Evolutionary conservation across 2,113 vertebrate species (phyloP).

Genomic region (Saccopteryx bilineata): DNA sequence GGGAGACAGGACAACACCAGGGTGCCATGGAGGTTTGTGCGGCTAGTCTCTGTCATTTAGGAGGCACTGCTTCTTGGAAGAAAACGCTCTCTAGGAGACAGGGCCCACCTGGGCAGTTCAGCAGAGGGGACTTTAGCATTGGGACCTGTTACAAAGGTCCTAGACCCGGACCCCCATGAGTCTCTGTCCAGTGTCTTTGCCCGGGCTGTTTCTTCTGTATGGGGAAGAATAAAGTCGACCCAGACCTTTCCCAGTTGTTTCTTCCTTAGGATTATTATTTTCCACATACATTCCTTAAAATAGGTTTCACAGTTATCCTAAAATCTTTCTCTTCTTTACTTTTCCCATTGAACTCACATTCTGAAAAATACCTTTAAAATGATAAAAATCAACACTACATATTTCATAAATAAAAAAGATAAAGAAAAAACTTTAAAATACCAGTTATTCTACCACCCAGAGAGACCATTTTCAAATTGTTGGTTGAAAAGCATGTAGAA

Average conservation of each 20-base stretch:
- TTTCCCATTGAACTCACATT: not conserved
- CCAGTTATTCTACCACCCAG: not conserved
- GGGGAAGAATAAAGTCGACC: not conserved
- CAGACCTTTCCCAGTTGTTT: not conserved
- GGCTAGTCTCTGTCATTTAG: not conserved
- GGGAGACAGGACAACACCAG: not conserved
- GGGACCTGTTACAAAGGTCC: not conserved
- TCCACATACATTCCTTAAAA: not conserved
- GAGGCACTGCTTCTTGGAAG: not conserved
- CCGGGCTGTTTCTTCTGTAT: not conserved
- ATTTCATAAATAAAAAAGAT: not conserved
- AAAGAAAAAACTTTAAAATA: slow-evolving; percentile 15
- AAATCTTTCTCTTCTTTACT: not conserved
- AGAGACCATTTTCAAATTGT: not conserved
- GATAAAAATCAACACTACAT: not conserved
- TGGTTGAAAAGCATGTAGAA: not conserved
- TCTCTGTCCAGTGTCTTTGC: not conserved
- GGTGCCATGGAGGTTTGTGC: not conserved
- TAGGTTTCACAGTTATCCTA: not conserved
- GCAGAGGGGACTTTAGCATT: not conserved
- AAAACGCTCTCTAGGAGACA: not conserved
- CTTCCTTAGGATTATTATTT: not conserved
- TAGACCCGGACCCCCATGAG: not conserved
- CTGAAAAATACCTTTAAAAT: not conserved
- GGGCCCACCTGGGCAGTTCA: not conserved